These are phyloP conservation scores for Orgyia antiqua DNA, from an alignment of 2,888 invertebrate species.

Conservation along the genomic window DNA sequence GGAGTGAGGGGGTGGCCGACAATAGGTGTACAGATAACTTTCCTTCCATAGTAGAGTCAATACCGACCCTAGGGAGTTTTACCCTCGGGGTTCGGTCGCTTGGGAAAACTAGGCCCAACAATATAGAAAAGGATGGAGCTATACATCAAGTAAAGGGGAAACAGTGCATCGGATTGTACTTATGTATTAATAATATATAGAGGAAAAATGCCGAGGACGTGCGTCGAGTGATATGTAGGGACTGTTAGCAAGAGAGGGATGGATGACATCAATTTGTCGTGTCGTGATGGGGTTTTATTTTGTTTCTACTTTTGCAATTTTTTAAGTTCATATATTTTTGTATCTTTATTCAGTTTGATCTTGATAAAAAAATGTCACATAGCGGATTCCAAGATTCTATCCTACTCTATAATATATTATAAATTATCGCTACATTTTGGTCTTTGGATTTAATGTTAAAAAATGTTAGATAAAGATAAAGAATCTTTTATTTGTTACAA, in stretches of 20 bases:
- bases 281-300: conserved; percentile 78
- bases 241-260: conserved; percentile 76
- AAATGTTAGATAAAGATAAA: no score
- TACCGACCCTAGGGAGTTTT: conserved; percentile 77
- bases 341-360: conserved; percentile 22
- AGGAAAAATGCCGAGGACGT: conserved; percentile 77
- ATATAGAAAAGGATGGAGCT: conserved; percentile 71
- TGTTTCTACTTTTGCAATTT: conserved; percentile 64
- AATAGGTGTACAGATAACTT: conserved; percentile 78
- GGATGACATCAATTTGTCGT: conserved; percentile 77
- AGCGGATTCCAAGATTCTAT: no score
- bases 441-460: no score
- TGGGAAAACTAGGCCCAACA: conserved; percentile 79
- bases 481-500: no score
- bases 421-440: no score
- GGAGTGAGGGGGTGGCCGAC: conserved; percentile 56
- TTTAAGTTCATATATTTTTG: conserved; percentile 31
- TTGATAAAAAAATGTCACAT: conserved; percentile 13
- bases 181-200: conserved; percentile 78
- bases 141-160: conserved; percentile 43
- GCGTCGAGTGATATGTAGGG: conserved; percentile 74
- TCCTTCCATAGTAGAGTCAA: conserved; percentile 77
- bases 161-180: conserved; percentile 62
- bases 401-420: no score
- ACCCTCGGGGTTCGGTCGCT: conserved; percentile 76